Base-by-base conservation (phyloP, 2,113 vertebrate genomes). In the Alectura lathami region DNA sequence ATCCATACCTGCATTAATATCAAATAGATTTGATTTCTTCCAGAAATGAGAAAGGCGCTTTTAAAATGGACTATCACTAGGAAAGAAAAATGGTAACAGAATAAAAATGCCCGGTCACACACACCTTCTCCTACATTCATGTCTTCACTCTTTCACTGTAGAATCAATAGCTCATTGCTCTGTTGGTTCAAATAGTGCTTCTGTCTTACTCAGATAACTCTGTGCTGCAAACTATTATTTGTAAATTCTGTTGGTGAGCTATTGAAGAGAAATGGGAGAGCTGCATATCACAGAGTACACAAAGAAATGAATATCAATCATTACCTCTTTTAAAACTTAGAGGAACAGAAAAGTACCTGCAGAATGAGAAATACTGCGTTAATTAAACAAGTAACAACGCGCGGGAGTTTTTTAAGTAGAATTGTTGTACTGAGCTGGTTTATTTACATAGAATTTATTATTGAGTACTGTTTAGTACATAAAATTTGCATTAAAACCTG, bases 161-260 rank as follows among this genome's bases (percentile, higher is more conserved):
- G 90, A 59, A 96, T 97, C 96, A 93, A 92, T 95, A 94, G 73
- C 72, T 73, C 56, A n/a, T 83, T 89, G 88, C 90, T 94, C 40
- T 75, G n/a, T 88, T 91, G 72, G 30, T 80, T 95, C 85, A 96
- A 89, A 73, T 29, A 91, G 72, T 87, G 77, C 40, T 83, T 92
- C 85, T 96, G 64, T 90, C 92, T 97, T 86, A 72, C 36, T 94
- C 87, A 84, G 93, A 93, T 95, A 95, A 95, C 82, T 73, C 79
- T 88, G 32, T 68, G 40, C 94, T 26, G 38, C 81, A 91, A 54
- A 8, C 8, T 80, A 47, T 74, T 92, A 16, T 72, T 79, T 88
- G 48, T 91, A 67, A 86, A 53, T 83, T 66, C 40, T 74, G 13
- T 74, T 86, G 63, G 64, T 62, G 34, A 34, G 54, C 66, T 83